Percentiles rank a stretch among this genome's conserved stretches.
These are phyloP conservation scores for Melanerpes formicivorus DNA, from an alignment of 2,113 vertebrate species.

Conservation along the genomic window DNA sequence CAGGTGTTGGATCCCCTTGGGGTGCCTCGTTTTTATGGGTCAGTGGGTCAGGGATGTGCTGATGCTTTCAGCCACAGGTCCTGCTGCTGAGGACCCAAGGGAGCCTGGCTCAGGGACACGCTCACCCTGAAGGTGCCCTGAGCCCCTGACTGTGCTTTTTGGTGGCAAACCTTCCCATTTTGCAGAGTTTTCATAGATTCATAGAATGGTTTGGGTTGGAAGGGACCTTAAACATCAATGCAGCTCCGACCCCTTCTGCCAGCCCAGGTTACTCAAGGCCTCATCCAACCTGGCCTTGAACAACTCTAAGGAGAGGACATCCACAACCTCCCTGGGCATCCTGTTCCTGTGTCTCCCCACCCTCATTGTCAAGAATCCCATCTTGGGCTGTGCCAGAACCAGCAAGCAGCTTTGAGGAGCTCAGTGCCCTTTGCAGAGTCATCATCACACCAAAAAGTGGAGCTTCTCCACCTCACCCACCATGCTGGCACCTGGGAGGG, in stretches of 20 bases:
- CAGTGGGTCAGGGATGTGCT: conserved; percentile 44
- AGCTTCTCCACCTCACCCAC: rapidly evolving
- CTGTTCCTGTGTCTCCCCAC: too few relatives aligned
- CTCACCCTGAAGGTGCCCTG: not conserved
- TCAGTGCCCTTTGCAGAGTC: not conserved
- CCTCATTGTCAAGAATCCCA: too few relatives aligned
- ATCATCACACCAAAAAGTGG: not conserved
- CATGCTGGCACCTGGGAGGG: rapidly evolving
- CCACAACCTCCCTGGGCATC: too few relatives aligned
- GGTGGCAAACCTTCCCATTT: not conserved
- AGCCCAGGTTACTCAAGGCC: too few relatives aligned
- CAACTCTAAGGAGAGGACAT: too few relatives aligned
- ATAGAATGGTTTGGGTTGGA: too few relatives aligned
- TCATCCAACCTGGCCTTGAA: too few relatives aligned
- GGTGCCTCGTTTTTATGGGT: not conserved
- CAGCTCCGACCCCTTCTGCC: too few relatives aligned
- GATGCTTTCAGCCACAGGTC: not conserved
- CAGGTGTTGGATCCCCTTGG: not conserved
- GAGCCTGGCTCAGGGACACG: rapidly evolving
- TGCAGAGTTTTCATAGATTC: not conserved
- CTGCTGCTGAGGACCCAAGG: not conserved
- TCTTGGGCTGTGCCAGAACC: not conserved
- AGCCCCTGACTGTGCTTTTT: not conserved
- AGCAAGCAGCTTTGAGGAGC: rapidly evolving
- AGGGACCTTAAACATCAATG: too few relatives aligned